Percentiles rank a stretch among this genome's conserved stretches.
Evolutionary conservation across 2,888 invertebrate genomes (phyloP).

Genomic region (Leptopilina syphax): DNA sequence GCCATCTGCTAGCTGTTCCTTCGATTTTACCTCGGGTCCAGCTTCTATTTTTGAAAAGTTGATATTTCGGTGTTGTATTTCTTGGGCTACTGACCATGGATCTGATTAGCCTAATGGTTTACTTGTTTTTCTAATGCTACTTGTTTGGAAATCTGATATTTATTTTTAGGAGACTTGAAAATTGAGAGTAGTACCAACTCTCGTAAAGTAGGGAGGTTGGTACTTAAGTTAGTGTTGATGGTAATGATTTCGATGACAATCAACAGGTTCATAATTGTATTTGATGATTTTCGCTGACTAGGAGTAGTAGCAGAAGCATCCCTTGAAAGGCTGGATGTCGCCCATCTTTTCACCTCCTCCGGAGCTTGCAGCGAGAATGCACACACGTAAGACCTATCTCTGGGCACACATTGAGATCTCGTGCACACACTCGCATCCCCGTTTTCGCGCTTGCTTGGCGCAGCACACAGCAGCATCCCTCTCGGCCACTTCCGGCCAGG

Average conservation of each 20-base stretch:
- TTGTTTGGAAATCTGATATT: too few species aligned
- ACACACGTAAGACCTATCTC: conserved; percentile 53
- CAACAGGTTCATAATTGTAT: background rate
- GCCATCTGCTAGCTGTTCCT: conserved; percentile 54
- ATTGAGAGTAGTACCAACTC: too few species aligned
- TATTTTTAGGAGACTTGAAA: too few species aligned
- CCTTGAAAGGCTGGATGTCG: background rate
- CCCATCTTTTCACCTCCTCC: conserved; percentile 55
- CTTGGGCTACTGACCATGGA: background rate
- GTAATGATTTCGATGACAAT: background rate
- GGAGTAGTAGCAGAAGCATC: too few species aligned
- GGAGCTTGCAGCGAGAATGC: conserved; percentile 54
- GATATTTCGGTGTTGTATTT: background rate
- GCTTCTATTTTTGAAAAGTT: conserved; percentile 41
- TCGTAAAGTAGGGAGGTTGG: too few species aligned
- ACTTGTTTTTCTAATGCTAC: too few species aligned
- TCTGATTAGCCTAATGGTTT: too few species aligned
- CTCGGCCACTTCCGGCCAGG: conserved; percentile 74
- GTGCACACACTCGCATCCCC: conserved; percentile 60
- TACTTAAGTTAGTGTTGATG: too few species aligned
- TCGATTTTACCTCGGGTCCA: conserved; percentile 43
- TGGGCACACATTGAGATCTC: conserved; percentile 43
- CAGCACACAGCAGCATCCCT: conserved; percentile 73
- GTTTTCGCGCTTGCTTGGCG: conserved; percentile 72
- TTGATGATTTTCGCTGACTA: background rate